Base-by-base conservation (phyloP, 2,888 invertebrate genomes). In the Apodemia hepburni region DNA sequence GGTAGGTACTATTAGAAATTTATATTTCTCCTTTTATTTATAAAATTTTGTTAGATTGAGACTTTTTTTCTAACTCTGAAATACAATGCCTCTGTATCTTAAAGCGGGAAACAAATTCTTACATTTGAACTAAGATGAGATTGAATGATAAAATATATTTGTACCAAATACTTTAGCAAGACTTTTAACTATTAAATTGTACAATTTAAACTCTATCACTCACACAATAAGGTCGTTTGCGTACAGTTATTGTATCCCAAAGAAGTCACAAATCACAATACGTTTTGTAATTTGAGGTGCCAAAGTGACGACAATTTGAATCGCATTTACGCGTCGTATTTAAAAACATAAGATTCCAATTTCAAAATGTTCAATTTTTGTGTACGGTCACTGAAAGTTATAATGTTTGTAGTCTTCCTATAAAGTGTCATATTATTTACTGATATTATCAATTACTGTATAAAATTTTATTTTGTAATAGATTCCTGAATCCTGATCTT, bases 341-440 rank as follows among this genome's bases (percentile, higher is more conserved):
- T 79, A 83, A 85, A 88, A 89, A 88, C 87, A 87, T 84, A 81
- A 79, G 87, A 80, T 80, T 90, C 87, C 71, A 71, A 87, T 90
- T 89, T 82, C 89, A 85, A 83, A 84, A 77, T 74, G 72, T 68
- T 70, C 62, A 61, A 64, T 65, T 65, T 66, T 3, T 49, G 45
- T 67, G 80, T 76, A 79, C 69, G 74, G 81, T 59, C 42, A 62
- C 18, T 59, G 82, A 75, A 82, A 86, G 69, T 80, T 64, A 72
- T 61, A 65, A 5, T 51, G 0, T 12, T 51, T 22, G 38, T 12
- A 38, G 11, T 0, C 35, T 33, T 33, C 33, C 4, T 33, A 33
- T 33, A 3, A 33, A 33, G 33, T 8, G 33, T 7, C 8, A 1
- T 33, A 1, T 33, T 33, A 6, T n/a, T n/a, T n/a, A 8, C 33